A percentile compares a stretch with the other conserved stretches of the same genome.
These are phyloP conservation scores for Platyscapa corneri DNA, from an alignment of 1,140 invertebrate species.

Conservation along the genomic window DNA sequence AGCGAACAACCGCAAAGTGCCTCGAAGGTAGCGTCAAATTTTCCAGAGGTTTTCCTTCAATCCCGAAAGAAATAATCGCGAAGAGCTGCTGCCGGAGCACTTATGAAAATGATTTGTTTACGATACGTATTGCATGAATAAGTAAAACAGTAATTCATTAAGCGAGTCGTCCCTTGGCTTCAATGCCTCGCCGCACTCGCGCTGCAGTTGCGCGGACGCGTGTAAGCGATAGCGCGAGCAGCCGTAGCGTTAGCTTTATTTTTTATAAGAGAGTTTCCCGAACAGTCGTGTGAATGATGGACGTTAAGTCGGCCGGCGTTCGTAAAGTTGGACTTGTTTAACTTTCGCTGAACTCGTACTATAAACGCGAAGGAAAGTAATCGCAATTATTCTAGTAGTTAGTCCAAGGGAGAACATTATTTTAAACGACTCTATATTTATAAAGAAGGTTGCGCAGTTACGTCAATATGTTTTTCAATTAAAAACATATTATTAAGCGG, in stretches of 20 bases:
- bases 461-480: too few species aligned
- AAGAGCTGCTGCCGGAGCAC: background rate
- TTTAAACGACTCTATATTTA: too few species aligned
- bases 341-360: background rate
- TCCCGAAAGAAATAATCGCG: background rate
- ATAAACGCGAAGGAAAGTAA: background rate
- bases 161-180: background rate
- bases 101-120: background rate
- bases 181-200: background rate
- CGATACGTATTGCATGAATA: background rate
- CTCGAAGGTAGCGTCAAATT: too few species aligned
- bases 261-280: conserved; percentile 5
- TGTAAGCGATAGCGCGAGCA: background rate
- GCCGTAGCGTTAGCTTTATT: background rate
- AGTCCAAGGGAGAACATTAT: too few species aligned
- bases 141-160: background rate
- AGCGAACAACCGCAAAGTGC: too few species aligned
- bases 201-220: background rate
- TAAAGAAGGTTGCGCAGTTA: too few species aligned
- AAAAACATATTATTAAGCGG: too few species aligned
- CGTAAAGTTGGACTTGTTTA: conserved; percentile 1
- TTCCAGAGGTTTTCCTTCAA: background rate
- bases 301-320: background rate
- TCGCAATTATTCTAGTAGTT: too few species aligned
- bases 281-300: background rate